Evolutionary conservation across 2,888 invertebrate species (phyloP), one percentile per base, ranked within the genome.

Genomic region (Sinodicranocentrus sp.): DNA sequence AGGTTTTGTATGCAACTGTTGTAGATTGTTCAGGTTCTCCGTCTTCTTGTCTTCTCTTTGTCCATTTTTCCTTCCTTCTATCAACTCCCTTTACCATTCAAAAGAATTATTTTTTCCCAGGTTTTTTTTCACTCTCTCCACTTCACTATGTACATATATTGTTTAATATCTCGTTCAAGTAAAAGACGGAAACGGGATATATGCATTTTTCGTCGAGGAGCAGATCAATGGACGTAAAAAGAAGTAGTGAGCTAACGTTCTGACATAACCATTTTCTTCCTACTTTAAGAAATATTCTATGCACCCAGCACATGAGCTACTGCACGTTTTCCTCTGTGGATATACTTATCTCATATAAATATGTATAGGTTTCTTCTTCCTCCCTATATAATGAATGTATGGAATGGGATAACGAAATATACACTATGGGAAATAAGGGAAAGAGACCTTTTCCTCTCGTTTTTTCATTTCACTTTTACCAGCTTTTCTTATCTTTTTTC

Each of bases 1-100:
- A 73, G 61, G 43, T 73, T 73, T 73, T 61, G 61, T 73, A 73
- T 73, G 61, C 73, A 73, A 73, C 73, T 73, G 44, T 73, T 73
- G 61, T 73, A 73, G 63, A 57, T 73, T 73, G 73, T 73, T 63
- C 63, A 73, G 63, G 39, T 73, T 73, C 61, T 73, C 48, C 63
- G 63, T 13, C 25, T 71, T 61, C 48, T 73, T 25, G 33, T 6
- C 3, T 6, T 2, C 19, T 26, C 19, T 70, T 70, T 70, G 54
- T 54, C 54, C 52, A 70, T 70, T 70, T 70, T 48, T 52, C 13
- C 33, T 15, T 26, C 70, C 26, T 70, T 68, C 44, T 48, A 68
- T 54, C 70, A 70, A 70, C 54, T 70, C 68, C 48, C 8, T 48
- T 5, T 33, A 10, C 33, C 33, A 33, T 33, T 33, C 5, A 33